A percentile compares a stretch with the other conserved stretches of the same genome.
Conservation (phyloP, 2,113 vertebrate species). For the Ancistrus triradiatus region DNA sequence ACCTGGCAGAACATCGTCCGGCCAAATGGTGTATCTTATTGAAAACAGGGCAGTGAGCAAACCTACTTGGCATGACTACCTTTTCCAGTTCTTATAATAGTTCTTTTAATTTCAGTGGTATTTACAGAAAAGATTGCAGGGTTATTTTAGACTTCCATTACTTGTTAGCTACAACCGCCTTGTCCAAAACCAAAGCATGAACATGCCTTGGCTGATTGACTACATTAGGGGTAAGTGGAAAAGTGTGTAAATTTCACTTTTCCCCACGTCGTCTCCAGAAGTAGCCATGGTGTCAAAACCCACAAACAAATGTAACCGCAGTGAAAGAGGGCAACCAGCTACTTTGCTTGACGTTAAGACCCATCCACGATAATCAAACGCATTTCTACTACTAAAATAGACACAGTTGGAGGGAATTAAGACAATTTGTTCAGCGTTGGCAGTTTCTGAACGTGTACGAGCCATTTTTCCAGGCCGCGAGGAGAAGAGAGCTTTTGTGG, state of each 20-base stretch:
- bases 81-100: too few species aligned
- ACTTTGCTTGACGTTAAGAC: neutral
- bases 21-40: too few species aligned
- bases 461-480: neutral
- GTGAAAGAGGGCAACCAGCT: neutral
- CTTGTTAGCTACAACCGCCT: too few species aligned
- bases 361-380: neutral
- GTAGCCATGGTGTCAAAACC: neutral
- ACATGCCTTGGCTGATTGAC: too few species aligned
- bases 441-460: neutral
- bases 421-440: neutral
- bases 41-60: too few species aligned
- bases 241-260: neutral
- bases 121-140: too few species aligned
- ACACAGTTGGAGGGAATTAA: neutral
- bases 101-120: too few species aligned
- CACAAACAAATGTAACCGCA: constrained; percentile 2
- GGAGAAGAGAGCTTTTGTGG: constrained; percentile 6
- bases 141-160: too few species aligned
- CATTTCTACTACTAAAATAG: neutral
- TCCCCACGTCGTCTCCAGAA: neutral
- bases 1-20: too few species aligned
- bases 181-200: too few species aligned
- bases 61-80: too few species aligned
- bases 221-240: neutral